Percentiles rank a stretch among this genome's conserved stretches.
Conservation (phyloP, 1,140 invertebrate genomes). For the Drosophila lini region DNA sequence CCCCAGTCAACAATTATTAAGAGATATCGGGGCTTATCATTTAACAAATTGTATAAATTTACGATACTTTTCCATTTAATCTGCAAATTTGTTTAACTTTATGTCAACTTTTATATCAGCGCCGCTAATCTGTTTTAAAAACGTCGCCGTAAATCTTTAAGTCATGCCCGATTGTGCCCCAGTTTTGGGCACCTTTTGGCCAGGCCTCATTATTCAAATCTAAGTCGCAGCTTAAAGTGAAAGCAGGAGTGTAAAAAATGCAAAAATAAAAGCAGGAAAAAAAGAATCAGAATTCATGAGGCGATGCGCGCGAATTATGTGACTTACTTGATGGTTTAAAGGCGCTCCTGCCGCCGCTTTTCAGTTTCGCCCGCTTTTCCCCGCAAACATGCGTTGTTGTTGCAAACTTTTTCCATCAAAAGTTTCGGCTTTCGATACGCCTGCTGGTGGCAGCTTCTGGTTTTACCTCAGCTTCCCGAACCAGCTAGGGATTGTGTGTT, state of each 20-base stretch:
- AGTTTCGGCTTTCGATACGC: conserved; percentile 80
- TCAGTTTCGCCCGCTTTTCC: conserved; percentile 19
- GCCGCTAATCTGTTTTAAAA: conserved; percentile 41
- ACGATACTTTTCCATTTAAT: conserved; percentile 5
- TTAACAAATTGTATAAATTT: not conserved
- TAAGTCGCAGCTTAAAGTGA: conserved; percentile 61
- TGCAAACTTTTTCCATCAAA: conserved; percentile 82
- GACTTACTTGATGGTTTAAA: conserved; percentile 70
- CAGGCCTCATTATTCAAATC: conserved; percentile 69
- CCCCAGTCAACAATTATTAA: conserved; percentile 27
- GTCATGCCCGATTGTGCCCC: conserved; percentile 38
- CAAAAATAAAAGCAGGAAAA: conserved; percentile 20
- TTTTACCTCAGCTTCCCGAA: conserved; percentile 2
- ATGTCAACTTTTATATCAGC: conserved; percentile 28
- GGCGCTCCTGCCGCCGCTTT: conserved; percentile 5
- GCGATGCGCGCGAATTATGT: conserved; percentile 73
- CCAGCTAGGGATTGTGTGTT: not conserved
- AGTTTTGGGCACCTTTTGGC: conserved; percentile 42
- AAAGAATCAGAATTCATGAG: conserved; percentile 78
- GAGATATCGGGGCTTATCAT: not conserved
- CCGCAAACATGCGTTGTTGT: conserved; percentile 74
- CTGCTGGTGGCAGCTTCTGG: conserved; percentile 38
- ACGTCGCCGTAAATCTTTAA: conserved; percentile 48
- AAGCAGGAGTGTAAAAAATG: conserved; percentile 17
- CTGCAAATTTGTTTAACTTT: conserved; percentile 33